Base-by-base conservation (phyloP, 2,113 vertebrate species). In the Tiliqua scincoides region DNA sequence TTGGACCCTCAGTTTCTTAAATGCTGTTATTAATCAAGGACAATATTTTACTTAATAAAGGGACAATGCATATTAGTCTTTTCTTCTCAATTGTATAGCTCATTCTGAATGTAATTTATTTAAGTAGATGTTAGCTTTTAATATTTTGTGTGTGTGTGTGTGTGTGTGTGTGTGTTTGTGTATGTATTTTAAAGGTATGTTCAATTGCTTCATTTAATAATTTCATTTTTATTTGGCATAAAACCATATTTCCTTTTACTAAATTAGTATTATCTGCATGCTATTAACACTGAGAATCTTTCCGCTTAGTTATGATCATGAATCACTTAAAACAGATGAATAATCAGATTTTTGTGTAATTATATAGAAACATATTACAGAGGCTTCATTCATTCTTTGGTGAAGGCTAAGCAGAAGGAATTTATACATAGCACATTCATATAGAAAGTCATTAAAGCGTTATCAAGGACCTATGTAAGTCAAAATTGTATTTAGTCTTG, bases 81-180 rank as follows among this genome's bases (percentile, higher is more conserved):
- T 40, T 61, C 35, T 73, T 4, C 30, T n/a, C n/a, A n/a, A 43
- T 48, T 65, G 12, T 27, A n/a, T 15, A 48, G 37, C 65, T 76
- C 30, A 87, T 81, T 78, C 74, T 70, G 85, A 86, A 80, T 83
- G 67, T 40, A 93, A 83, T 15, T 85, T 82, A 87, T 8, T 86
- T 89, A 91, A 91, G 80, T 89, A n/a, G 30, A 40, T 59, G 79
- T 89, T 89, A 76, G 30, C 79, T 87, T 88, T 85, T 92, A 76
- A 80, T 87, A 83, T 84, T 11, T n/a, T n/a, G n/a, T n/a, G n/a
- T n/a, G n/a, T n/a, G n/a, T n/a, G n/a, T n/a, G n/a, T n/a, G n/a
- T n/a, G n/a, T n/a, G n/a, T n/a, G n/a, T n/a, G n/a, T n/a, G n/a
- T n/a, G n/a, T n/a, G n/a, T n/a, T n/a, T n/a, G n/a, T n/a, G n/a